These are phyloP conservation scores for Acromyrmex charruanus DNA, from an alignment of 1,140 invertebrate species.

Conservation along the genomic window DNA sequence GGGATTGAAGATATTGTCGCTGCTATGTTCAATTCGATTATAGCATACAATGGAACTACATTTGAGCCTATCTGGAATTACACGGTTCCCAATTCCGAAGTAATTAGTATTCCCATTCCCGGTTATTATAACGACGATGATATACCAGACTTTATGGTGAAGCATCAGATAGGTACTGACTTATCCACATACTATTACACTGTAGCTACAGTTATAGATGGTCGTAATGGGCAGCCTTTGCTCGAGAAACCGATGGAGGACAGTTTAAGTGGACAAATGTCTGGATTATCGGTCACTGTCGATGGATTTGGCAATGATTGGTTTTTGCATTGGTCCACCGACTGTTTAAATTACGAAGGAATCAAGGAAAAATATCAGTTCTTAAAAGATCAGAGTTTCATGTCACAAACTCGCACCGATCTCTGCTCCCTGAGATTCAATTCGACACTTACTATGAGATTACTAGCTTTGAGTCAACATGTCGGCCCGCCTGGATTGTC, in stretches of 20 bases:
- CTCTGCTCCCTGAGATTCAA: constrained; percentile 92
- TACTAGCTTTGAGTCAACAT: constrained; percentile 91
- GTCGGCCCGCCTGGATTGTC: constrained; percentile 90
- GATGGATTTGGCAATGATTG: constrained; percentile 90
- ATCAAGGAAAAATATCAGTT: constrained; percentile 82
- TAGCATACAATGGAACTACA: constrained; percentile 91
- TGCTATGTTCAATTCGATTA: constrained; percentile 91
- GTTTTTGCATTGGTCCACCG: constrained; percentile 91
- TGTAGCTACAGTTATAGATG: constrained; percentile 90
- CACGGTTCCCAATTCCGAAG: constrained; percentile 88
- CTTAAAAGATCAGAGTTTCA: constrained; percentile 88
- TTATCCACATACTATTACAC: constrained; percentile 93
- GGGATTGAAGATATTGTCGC: constrained; percentile 91
- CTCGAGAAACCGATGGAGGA: constrained; percentile 89
- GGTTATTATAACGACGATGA: constrained; percentile 94
- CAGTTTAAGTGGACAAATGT: constrained; percentile 90
- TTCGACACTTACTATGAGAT: constrained; percentile 88
- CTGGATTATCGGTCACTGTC: constrained; percentile 89
- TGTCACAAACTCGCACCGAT: constrained; percentile 89
- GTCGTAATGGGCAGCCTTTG: constrained; percentile 90
- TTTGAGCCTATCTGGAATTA: constrained; percentile 91
- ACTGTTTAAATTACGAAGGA: constrained; percentile 88
- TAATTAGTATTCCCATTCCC: constrained; percentile 91
- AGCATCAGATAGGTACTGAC: constrained; percentile 92
- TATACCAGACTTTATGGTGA: constrained; percentile 94